Evolutionary conservation across 2,888 invertebrate species (phyloP), one percentile per base, ranked within the genome.

Genomic region (Dryococelus australis): DNA sequence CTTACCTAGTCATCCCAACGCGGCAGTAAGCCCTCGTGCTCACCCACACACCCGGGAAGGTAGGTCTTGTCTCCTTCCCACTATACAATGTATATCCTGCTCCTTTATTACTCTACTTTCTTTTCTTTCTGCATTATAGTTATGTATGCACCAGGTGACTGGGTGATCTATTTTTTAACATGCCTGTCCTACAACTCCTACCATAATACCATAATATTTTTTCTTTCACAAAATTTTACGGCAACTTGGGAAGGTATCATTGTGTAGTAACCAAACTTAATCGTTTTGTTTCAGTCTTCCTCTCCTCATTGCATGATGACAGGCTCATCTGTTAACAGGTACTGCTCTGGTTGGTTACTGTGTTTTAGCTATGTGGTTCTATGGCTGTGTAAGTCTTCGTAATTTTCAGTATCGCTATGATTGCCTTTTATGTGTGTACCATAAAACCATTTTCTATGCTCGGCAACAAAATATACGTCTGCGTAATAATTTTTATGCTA

Each of bases 1-100:
- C 91, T 87, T 91, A 91, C 88, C 91, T 90, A 90, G 90, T 92
- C 89, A 91, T 90, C 90, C 91, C 91, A 88, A 90, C 90, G 88
- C 91, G 90, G 87, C 89, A n/a, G 86, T 83, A 35, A 83, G 86
- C 43, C 78, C 86, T 12, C 26, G 43, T 24, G 79, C 43, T 78
- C 78, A 79, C 86, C 80, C 86, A 80, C 86, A 79, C 79, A 20
- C 78, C 86, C 88, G 90, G 89, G 90, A 90, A 90, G 90, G 90
- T 90, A 90, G 89, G 89, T 88, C 10, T 78, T 28, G 87, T 65
- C n/a, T 3, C 65, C 65, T 65, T 8, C 65, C 65, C 65, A 65
- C 0, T 65, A 3, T 65, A 0, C 6, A 65, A 24, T 65, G 65
- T 65, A 9, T 65, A 20, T 65, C 65, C 65, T 35, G 35, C 35